Percentiles rank a stretch among this genome's conserved stretches.
These are phyloP conservation scores for Odontomachus brunneus DNA, from an alignment of 1,140 invertebrate genomes.

Conservation along the genomic window DNA sequence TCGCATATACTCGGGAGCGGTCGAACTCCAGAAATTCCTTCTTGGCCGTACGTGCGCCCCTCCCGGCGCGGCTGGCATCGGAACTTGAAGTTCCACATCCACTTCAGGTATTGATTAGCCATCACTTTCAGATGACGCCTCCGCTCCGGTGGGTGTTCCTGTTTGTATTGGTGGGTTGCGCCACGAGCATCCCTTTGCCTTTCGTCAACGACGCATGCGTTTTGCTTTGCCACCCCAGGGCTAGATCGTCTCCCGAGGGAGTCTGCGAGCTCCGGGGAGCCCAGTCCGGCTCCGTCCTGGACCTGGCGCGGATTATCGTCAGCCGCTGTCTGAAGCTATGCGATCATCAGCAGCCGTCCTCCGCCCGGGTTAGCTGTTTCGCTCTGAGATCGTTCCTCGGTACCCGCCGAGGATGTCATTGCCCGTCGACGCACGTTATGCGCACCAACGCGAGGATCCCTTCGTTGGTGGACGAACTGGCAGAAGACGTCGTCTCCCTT, in stretches of 20 bases:
- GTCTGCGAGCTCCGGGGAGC: conserved; percentile 31
- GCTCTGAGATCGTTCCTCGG: conserved; percentile 30
- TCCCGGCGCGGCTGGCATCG: conserved; percentile 55
- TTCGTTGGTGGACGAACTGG: conserved; percentile 10
- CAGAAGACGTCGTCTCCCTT: not conserved
- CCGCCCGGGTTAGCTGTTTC: conserved; percentile 24
- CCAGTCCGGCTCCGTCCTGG: conserved; percentile 56
- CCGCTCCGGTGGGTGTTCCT: conserved; percentile 77
- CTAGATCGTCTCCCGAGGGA: conserved; percentile 39
- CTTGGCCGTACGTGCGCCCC: conserved; percentile 49
- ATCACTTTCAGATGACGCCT: conserved; percentile 84
- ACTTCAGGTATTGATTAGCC: conserved; percentile 83
- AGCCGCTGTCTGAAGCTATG: conserved; percentile 64
- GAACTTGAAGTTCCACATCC: conserved; percentile 64
- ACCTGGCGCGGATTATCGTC: conserved; percentile 64
- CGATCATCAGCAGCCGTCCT: not conserved
- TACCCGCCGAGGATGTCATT: conserved; percentile 20
- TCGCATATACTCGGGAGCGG: not conserved
- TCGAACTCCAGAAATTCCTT: conserved; percentile 60
- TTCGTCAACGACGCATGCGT: conserved; percentile 70
- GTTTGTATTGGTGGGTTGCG: conserved; percentile 74
- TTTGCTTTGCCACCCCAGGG: conserved; percentile 51
- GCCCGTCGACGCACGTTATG: conserved; percentile 27
- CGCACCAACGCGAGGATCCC: conserved; percentile 11
- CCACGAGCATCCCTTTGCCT: conserved; percentile 64